phyloP scores from a whole-genome alignment of 2,888 invertebrate species.

The Pteria penguin region DNA sequence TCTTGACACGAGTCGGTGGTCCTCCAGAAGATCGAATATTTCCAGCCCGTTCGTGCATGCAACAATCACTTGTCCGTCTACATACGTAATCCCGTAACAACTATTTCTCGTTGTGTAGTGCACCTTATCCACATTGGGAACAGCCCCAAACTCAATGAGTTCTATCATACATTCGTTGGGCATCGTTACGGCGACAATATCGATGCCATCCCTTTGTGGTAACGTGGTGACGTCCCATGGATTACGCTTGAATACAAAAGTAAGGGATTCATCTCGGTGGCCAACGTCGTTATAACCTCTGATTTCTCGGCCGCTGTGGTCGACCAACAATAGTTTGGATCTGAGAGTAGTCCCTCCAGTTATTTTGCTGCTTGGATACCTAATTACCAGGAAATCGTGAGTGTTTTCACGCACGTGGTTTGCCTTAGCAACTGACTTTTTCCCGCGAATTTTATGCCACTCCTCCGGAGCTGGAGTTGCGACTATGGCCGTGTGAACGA shows the following conservation, averaged over 20 bases:
- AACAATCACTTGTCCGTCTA: conserved; percentile 21
- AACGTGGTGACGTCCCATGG: conserved; percentile 25
- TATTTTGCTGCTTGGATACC: conserved; percentile 30
- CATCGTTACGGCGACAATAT: conserved; percentile 30
- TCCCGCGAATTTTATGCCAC: conserved; percentile 22
- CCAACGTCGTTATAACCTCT: conserved; percentile 24
- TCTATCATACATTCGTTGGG: conserved; percentile 31
- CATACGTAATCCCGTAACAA: conserved; percentile 27
- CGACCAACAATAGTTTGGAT: conserved; percentile 26
- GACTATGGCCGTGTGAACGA: conserved; percentile 10
- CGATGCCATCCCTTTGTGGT: conserved; percentile 15
- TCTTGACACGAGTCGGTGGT: conserved; percentile 21
- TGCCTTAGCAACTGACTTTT: conserved; percentile 14
- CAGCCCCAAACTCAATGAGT: conserved; percentile 23
- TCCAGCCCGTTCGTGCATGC: conserved; percentile 27
- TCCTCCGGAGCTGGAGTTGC: conserved; percentile 13
- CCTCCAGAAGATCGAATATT: conserved; percentile 25
- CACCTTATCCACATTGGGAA: conserved; percentile 19
- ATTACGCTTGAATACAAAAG: conserved; percentile 21
- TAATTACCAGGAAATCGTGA: conserved; percentile 31
- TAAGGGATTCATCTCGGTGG: conserved; percentile 24
- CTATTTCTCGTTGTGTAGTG: conserved; percentile 22
- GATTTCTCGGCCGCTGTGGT: conserved; percentile 27
- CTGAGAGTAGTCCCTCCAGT: conserved; percentile 26
- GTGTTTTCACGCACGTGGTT: conserved; percentile 18